Percentiles rank a stretch among this genome's conserved stretches.
Conservation (phyloP, 2,113 vertebrate genomes). For the Larimichthys polyactis region DNA sequence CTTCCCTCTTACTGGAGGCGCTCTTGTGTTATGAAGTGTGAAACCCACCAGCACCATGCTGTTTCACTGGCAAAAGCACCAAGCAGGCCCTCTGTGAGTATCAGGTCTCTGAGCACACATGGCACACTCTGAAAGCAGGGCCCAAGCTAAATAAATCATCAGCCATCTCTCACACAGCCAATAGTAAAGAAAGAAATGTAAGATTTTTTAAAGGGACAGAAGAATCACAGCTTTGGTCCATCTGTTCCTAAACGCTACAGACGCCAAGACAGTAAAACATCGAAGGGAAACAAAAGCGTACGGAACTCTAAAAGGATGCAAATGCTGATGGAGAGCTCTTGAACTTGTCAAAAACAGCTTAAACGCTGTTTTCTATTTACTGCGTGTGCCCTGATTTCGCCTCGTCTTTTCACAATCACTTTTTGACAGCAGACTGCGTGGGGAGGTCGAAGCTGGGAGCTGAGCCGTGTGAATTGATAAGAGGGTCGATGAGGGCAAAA, state of each 20-base stretch:
- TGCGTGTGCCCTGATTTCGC: conserved; percentile 12
- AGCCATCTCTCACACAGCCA: conserved; percentile 54
- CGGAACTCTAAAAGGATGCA: conserved; percentile 42
- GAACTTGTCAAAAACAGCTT: conserved; percentile 31
- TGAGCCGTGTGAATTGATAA: conserved; percentile 30
- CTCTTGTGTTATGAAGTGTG: conserved; percentile 62
- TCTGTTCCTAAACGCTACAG: conserved; percentile 55
- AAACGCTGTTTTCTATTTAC: background rate
- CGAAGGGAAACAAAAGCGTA: conserved; percentile 42
- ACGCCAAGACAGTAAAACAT: conserved; percentile 56
- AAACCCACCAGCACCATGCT: conserved; percentile 67
- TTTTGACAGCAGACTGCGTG: conserved; percentile 17
- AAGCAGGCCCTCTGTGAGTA: conserved; percentile 65
- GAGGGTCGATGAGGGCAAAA: conserved; percentile 39
- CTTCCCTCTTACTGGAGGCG: conserved; percentile 57
- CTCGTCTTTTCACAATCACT: conserved; percentile 46
- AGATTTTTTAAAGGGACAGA: conserved; percentile 27
- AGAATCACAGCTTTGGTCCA: conserved; percentile 66
- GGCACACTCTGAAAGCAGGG: conserved; percentile 51
- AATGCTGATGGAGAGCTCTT: conserved; percentile 46
- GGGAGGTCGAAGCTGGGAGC: conserved; percentile 14
- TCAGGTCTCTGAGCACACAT: conserved; percentile 75
- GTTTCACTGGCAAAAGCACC: conserved; percentile 68
- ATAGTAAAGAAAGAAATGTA: conserved; percentile 49
- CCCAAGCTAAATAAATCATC: conserved; percentile 76